These are phyloP conservation scores for Acipenser oxyrinchus DNA, from an alignment of 2,797 vertebrate species.

Conservation along the genomic window DNA sequence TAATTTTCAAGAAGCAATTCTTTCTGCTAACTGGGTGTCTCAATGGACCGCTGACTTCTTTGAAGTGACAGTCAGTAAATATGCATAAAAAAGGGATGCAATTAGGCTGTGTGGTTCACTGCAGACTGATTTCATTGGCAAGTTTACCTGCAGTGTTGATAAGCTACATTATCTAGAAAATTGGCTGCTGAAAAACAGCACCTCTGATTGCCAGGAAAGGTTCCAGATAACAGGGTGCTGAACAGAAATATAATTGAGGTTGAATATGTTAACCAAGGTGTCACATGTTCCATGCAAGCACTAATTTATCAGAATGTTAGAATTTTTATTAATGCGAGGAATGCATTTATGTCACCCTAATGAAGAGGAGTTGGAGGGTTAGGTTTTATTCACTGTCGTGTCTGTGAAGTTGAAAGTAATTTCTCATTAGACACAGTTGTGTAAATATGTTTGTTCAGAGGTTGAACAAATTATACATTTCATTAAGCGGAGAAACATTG, in stretches of 20 bases:
- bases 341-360: conserved; percentile 71
- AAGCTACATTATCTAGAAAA: conserved; percentile 99
- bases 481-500: conserved; percentile 52
- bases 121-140: conserved; percentile 97
- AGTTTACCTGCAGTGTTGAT: conserved; percentile 97
- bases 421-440: conserved; percentile 65
- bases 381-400: conserved; percentile 77
- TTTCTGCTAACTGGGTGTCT: conserved; percentile 84
- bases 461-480: conserved; percentile 66
- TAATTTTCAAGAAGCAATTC: conserved; percentile 96
- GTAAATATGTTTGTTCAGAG: conserved; percentile 82
- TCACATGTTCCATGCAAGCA: conserved; percentile 88
- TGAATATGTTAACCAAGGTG: conserved; percentile 99
- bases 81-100: conserved; percentile 99
- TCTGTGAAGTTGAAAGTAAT: conserved; percentile 75
- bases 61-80: conserved; percentile 99
- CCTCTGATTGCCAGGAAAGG: conserved; percentile 99
- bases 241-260: conserved; percentile 99
- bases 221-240: conserved; percentile 98
- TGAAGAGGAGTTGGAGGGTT: conserved; percentile 74
- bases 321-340: conserved; percentile 88
- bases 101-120: conserved; percentile 97
- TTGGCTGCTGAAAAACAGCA: conserved; percentile 99
- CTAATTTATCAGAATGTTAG: conserved; percentile 93
- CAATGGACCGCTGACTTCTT: conserved; percentile 96